A percentile compares a stretch with the other conserved stretches of the same genome.
These are phyloP conservation scores for Rosalia funebris DNA, from an alignment of 2,888 invertebrate genomes.

Conservation along the genomic window DNA sequence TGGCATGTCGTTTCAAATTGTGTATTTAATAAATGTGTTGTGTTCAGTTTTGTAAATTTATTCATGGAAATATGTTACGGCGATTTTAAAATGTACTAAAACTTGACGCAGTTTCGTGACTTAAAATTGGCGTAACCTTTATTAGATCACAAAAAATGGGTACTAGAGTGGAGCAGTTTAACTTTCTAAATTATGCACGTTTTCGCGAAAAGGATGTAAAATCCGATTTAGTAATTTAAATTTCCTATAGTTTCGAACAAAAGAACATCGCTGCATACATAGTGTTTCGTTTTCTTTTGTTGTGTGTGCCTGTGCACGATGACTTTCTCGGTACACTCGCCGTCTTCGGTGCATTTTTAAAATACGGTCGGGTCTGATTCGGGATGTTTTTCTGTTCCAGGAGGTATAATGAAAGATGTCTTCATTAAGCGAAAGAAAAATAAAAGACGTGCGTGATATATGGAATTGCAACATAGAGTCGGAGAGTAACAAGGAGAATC, in stretches of 20 bases:
- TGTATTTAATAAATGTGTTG: not conserved
- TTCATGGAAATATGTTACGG: constrained; percentile 8
- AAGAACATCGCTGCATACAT: constrained; percentile 44
- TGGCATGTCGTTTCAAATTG: not conserved
- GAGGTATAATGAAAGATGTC: constrained; percentile 67
- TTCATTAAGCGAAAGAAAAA: constrained; percentile 73
- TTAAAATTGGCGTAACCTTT: constrained; percentile 21
- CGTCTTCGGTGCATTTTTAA: constrained; percentile 1
- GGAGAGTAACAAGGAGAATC: constrained; percentile 61
- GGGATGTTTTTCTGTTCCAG: constrained; percentile 44
- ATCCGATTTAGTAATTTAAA: constrained; percentile 45
- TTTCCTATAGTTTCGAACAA: constrained; percentile 47
- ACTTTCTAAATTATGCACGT: constrained; percentile 49
- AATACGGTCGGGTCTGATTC: constrained; percentile 7
- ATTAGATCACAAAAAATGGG: constrained; percentile 34
- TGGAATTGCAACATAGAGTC: constrained; percentile 52
- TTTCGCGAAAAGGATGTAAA: constrained; percentile 47
- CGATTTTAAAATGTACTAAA: constrained; percentile 8
- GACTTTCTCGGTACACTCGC: constrained; percentile 36
- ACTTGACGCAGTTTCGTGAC: constrained; percentile 14
- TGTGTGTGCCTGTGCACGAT: constrained; percentile 29
- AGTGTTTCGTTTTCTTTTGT: constrained; percentile 40
- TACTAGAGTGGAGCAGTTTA: constrained; percentile 32
- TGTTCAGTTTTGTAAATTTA: not conserved
- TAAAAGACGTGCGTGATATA: constrained; percentile 78